Percentiles rank a stretch among this genome's conserved stretches.
Evolutionary conservation across 2,888 invertebrate genomes (phyloP).

Genomic region (Clitarchus hookeri): DNA sequence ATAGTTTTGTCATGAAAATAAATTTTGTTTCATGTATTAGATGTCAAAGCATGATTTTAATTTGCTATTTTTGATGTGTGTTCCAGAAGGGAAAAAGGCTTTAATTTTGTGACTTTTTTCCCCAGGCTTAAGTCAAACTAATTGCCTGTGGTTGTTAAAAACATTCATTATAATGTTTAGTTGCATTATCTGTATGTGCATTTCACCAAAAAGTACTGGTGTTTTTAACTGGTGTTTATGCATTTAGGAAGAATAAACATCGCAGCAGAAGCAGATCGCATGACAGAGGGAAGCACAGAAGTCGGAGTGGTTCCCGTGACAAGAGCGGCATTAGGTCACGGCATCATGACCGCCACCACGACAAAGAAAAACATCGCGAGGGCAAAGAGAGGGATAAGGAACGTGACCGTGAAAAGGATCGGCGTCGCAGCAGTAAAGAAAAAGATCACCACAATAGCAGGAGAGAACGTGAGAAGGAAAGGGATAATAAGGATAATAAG

Average conservation of each 20-base stretch:
- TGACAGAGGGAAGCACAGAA: conserved; percentile 39
- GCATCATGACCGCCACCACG: conserved; percentile 50
- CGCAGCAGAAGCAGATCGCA: conserved; percentile 38
- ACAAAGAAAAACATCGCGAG: conserved; percentile 50
- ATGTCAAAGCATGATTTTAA: background rate
- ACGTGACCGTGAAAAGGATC: conserved; percentile 46
- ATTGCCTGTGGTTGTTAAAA: background rate
- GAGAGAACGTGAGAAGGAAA: conserved; percentile 49
- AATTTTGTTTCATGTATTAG: background rate
- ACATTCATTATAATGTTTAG: background rate
- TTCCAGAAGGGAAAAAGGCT: background rate
- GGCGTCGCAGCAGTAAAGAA: conserved; percentile 50
- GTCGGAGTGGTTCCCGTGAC: conserved; percentile 39
- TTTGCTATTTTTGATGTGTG: too few species aligned
- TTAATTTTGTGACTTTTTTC: background rate
- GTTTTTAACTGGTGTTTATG: background rate
- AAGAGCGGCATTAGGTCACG: conserved; percentile 43
- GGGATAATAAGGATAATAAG: conserved; percentile 56
- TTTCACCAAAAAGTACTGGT: too few species aligned
- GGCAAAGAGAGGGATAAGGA: conserved; percentile 46
- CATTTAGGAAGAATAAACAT: conserved; percentile 52
- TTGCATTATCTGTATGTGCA: background rate
- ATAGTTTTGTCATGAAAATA: background rate
- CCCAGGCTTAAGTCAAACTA: background rate
- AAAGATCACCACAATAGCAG: conserved; percentile 40